Percentiles rank a stretch among this genome's conserved stretches.
These are phyloP conservation scores for Thalassarche chlororhynchos DNA, from an alignment of 2,113 vertebrate species.

Conservation along the genomic window DNA sequence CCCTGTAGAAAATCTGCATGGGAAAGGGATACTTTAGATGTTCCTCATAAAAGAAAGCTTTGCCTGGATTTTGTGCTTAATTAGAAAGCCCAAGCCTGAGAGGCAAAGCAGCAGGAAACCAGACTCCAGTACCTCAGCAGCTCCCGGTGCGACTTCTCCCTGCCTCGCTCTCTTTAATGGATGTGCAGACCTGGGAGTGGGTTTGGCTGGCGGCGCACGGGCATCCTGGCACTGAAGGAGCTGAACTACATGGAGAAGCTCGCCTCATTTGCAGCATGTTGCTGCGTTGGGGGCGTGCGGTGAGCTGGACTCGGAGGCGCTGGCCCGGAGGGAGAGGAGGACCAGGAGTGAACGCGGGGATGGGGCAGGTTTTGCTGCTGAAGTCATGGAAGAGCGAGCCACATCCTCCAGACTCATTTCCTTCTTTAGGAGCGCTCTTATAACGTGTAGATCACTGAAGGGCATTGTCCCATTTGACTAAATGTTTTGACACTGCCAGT, in stretches of 20 bases:
- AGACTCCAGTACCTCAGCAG: not conserved
- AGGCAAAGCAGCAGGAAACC: not conserved
- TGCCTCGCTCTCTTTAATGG: not conserved
- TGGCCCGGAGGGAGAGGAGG: not conserved
- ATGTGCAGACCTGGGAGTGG: accelerated
- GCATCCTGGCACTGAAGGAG: not conserved
- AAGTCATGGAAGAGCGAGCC: not conserved
- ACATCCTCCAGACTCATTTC: not conserved
- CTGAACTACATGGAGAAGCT: not conserved
- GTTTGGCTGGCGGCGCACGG: not conserved
- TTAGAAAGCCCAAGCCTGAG: not conserved
- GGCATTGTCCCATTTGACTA: not conserved
- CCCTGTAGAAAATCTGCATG: not conserved
- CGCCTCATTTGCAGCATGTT: not conserved
- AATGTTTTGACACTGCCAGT: constrained; percentile 24
- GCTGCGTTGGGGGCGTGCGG: accelerated
- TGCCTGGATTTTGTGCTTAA: accelerated
- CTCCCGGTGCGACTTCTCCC: not conserved
- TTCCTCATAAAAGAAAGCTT: not conserved
- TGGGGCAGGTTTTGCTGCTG: not conserved
- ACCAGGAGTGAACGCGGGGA: accelerated
- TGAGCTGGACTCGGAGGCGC: not conserved
- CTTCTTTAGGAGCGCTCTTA: not conserved
- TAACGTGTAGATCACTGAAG: not conserved
- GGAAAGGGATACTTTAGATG: not conserved